These are phyloP conservation scores for Zosterops japonicus DNA, from an alignment of 2,113 vertebrate species.

Conservation along the genomic window DNA sequence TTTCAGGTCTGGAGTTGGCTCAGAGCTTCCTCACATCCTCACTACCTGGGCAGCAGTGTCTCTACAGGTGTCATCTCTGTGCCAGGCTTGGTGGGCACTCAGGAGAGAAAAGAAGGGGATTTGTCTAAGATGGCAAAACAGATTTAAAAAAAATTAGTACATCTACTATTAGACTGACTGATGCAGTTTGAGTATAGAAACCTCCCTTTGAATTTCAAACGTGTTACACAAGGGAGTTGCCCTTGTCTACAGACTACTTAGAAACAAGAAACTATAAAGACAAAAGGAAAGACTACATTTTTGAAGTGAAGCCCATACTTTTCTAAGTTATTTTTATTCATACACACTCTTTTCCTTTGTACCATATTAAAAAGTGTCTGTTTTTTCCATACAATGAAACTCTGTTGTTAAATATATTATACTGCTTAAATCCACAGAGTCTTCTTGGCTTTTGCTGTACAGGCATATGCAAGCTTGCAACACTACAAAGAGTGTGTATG, in stretches of 20 bases:
- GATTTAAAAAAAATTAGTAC: fast-evolving
- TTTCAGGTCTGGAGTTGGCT: not conserved
- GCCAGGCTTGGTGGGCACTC: fast-evolving
- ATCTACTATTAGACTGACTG: not conserved
- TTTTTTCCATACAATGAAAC: not conserved
- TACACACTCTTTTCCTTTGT: not conserved
- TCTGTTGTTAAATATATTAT: not conserved
- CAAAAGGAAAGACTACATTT: too few relatives aligned
- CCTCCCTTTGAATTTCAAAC: not conserved
- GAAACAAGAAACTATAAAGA: too few relatives aligned
- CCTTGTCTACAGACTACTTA: not conserved
- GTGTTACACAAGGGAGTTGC: not conserved
- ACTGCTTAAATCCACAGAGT: not conserved
- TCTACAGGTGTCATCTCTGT: not conserved
- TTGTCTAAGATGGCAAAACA: not conserved
- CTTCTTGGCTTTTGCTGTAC: not conserved
- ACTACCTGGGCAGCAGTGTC: not conserved
- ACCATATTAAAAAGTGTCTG: not conserved
- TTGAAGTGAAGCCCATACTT: too few relatives aligned
- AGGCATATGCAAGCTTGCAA: not conserved
- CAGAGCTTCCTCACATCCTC: not conserved
- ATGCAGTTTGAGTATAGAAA: not conserved
- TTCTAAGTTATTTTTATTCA: not conserved
- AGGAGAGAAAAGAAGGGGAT: not conserved
- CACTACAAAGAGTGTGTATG: not conserved